Base-by-base conservation (phyloP, 2,113 vertebrate genomes). In the Chiloscyllium plagiosum region DNA sequence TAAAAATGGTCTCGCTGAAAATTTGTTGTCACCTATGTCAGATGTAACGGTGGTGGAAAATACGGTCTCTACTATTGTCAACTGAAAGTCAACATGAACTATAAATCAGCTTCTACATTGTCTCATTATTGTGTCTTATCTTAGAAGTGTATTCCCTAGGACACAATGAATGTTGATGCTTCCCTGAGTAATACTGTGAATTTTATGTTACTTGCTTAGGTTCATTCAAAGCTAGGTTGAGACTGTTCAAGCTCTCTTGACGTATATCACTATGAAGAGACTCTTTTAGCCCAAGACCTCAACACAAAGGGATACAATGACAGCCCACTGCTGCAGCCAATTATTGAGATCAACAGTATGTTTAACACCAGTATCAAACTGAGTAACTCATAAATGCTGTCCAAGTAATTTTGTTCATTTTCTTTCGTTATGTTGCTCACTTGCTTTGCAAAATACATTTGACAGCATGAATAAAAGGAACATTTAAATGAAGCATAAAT, bases 151-250 rank as follows among this genome's bases (percentile, higher is more conserved):
- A 26, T 22, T n/a, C 26, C 42, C 1, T 52, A 90, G 13, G 29
- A 17, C 42, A 95, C 3, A 72, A 29, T 61, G 24, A 83, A 83
- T 42, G n/a, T 52, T 33, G 66, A 52, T 29, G 37, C 26, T 22
- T 95, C 69, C 68, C 92, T 94, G 68, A 95, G 94, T 93, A 93
- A 93, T 37, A 95, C 69, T 52, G n/a, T 33, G 15, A 72, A 65
- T 95, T 76, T 95, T 72, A 47, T 95, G 94, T 47, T 70, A 13
- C 69, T 70, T 26, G 94, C 42, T 72, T 52, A 95, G 26, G 69
- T 19, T 95, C 69, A 95, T 26, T 47, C 72, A 50, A 72, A 95
- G n/a, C 56, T 37, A 5, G 56, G 20, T 42, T 66, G 65, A 93
- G 22, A 33, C 24, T 72, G 3, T 72, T 95, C 94, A 50, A 72